phyloP scores from a whole-genome alignment of 1,140 invertebrate genomes.

The Palaemon carinicauda region DNA sequence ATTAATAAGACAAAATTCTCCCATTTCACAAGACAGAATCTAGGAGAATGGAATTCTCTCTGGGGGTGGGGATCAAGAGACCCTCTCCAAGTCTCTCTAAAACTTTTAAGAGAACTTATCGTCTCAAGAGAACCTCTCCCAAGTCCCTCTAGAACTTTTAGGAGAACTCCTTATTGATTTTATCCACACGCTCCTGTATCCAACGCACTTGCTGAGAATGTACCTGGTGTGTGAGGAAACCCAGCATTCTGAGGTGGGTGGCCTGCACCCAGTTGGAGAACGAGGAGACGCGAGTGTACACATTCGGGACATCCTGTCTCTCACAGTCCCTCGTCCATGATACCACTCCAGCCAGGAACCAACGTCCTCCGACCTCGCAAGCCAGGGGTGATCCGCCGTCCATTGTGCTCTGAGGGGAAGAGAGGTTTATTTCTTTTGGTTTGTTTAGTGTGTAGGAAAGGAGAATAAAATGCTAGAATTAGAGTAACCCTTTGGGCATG shows the following conservation, averaged over 20 bases:
- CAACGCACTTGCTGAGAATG: conserved; percentile 7
- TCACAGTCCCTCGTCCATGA: conserved; percentile 37
- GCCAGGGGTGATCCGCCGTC: conserved; percentile 32
- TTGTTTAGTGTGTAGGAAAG: too few species aligned
- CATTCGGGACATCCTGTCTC: not conserved
- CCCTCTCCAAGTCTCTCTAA: too few species aligned
- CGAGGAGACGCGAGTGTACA: conserved; percentile 24
- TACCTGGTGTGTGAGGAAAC: conserved; percentile 1
- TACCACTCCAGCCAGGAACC: conserved; percentile 32
- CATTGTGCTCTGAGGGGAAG: not conserved
- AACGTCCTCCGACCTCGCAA: conserved; percentile 10
- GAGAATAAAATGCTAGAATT: too few species aligned
- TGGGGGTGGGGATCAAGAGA: too few species aligned
- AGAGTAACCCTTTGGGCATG: too few species aligned
- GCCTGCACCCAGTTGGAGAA: conserved; percentile 43
- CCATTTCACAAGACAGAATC: too few species aligned
- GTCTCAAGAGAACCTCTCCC: too few species aligned
- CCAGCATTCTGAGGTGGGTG: conserved; percentile 25
- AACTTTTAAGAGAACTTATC: too few species aligned
- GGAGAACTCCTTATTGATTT: conserved; percentile 40
- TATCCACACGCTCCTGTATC: conserved; percentile 20
- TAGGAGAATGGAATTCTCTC: too few species aligned
- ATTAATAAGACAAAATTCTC: too few species aligned
- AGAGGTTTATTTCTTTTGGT: too few species aligned
- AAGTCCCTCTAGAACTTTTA: too few species aligned